Conservation (phyloP, 2,797 vertebrate genomes). For the Protonibea diacanthus region DNA sequence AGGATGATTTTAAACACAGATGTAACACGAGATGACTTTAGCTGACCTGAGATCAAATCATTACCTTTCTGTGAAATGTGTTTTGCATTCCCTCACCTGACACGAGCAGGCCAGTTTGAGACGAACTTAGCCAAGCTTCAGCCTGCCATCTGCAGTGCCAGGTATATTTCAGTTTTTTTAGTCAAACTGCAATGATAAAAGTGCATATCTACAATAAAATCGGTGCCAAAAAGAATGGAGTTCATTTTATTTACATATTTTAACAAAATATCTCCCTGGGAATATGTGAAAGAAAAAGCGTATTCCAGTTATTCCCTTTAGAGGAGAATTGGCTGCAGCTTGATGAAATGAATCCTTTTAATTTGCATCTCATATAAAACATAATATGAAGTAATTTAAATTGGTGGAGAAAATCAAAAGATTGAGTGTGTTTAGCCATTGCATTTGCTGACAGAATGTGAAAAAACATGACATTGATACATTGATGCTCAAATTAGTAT, state of each 20-base stretch:
- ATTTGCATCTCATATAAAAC: slow-evolving; percentile 80
- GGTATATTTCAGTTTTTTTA: slow-evolving; percentile 18
- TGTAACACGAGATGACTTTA: background rate
- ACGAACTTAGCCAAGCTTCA: background rate
- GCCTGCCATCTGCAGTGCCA: background rate
- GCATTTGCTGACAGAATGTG: slow-evolving; percentile 53
- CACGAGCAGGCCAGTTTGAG: background rate
- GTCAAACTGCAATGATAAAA: slow-evolving; percentile 33
- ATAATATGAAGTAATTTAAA: slow-evolving; percentile 74
- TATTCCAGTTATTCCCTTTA: slow-evolving; percentile 62
- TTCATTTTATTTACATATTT: slow-evolving; percentile 66
- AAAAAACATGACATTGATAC: slow-evolving; percentile 58
- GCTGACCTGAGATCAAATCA: slow-evolving; percentile 11
- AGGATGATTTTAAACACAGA: slow-evolving; percentile 2
- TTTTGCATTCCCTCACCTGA: background rate
- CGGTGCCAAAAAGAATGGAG: slow-evolving; percentile 25
- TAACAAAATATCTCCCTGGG: slow-evolving; percentile 48
- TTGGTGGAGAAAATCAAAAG: slow-evolving; percentile 64
- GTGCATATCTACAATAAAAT: slow-evolving; percentile 24
- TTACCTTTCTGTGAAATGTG: background rate
- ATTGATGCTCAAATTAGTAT: slow-evolving; percentile 70
- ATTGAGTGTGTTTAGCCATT: slow-evolving; percentile 59
- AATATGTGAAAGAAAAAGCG: slow-evolving; percentile 39
- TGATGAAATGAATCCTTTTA: slow-evolving; percentile 80
- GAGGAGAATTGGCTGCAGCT: slow-evolving; percentile 56